phyloP scores from a whole-genome alignment of 2,888 invertebrate genomes.

The Entomobrya multifasciata region DNA sequence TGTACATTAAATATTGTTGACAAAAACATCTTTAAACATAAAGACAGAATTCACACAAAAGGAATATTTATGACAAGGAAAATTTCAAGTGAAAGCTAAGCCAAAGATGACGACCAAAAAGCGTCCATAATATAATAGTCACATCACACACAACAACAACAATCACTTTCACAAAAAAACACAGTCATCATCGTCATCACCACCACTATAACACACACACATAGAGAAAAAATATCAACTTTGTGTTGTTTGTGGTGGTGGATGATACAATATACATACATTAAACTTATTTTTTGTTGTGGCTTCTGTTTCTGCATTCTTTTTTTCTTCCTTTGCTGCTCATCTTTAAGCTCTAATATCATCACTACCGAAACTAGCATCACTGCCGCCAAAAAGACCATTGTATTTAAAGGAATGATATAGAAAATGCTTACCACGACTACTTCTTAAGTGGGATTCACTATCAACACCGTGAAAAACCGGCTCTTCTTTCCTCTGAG shows the following conservation, averaged over 20 bases:
- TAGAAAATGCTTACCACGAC: conserved; percentile 70
- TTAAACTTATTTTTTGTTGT: not conserved
- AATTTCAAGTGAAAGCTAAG: conserved; percentile 73
- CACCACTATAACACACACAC: not conserved
- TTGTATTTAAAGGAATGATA: conserved; percentile 73
- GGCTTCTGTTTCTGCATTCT: conserved; percentile 7
- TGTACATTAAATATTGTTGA: conserved; percentile 56
- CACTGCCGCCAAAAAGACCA: conserved; percentile 55
- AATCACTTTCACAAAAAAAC: not conserved
- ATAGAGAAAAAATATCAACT: not conserved
- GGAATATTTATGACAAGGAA: conserved; percentile 70
- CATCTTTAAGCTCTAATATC: conserved; percentile 63
- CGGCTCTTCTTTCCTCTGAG: conserved; percentile 55
- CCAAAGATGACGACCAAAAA: conserved; percentile 71
- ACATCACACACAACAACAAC: conserved; percentile 56
- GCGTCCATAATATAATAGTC: conserved; percentile 71
- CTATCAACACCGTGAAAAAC: conserved; percentile 73
- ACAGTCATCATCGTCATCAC: conserved; percentile 22
- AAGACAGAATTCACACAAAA: conserved; percentile 59
- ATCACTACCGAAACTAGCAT: not conserved
- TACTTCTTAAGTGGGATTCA: conserved; percentile 74
- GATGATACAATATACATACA: not conserved
- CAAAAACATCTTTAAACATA: conserved; percentile 53
- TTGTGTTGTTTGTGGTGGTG: conserved; percentile 16
- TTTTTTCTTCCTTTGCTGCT: conserved; percentile 17